A percentile compares a stretch with the other conserved stretches of the same genome.
Conservation (phyloP, 2,797 vertebrate genomes). For the Myotis findleyi region DNA sequence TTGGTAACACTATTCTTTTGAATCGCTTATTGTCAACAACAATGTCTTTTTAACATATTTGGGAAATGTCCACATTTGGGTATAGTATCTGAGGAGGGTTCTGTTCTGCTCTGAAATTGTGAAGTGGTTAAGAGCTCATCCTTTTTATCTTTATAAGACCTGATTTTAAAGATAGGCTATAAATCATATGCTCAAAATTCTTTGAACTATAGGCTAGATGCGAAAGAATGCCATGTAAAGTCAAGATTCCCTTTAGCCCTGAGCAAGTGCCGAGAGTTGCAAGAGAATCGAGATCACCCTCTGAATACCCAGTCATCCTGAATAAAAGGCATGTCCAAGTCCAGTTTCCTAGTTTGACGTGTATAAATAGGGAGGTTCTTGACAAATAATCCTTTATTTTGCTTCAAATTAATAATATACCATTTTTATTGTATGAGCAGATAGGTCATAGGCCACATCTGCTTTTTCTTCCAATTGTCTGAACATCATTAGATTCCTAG, state of each 20-base stretch:
- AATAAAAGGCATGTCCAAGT: background rate
- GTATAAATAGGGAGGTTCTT: slow-evolving; percentile 57
- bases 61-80: background rate
- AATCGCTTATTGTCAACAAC: slow-evolving; percentile 56
- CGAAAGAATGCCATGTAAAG: background rate
- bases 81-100: background rate
- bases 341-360: background rate
- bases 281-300: background rate
- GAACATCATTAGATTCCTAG: background rate
- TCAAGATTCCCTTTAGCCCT: slow-evolving; percentile 53
- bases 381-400: slow-evolving; percentile 23
- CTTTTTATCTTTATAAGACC: background rate
- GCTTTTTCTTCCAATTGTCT: background rate
- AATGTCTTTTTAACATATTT: slow-evolving; percentile 56
- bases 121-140: background rate
- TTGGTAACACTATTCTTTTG: slow-evolving; percentile 49
- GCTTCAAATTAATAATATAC: slow-evolving; percentile 13
- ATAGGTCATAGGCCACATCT: background rate
- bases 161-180: background rate
- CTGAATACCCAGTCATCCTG: slow-evolving; percentile 22
- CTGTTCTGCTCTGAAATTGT: background rate
- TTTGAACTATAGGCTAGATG: slow-evolving; percentile 36
- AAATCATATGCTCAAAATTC: slow-evolving; percentile 55
- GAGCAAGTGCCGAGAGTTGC: slow-evolving; percentile 24
- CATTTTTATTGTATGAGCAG: slow-evolving; percentile 36